These are phyloP conservation scores for Aphodius granarius DNA, from an alignment of 2,888 invertebrate species.

Conservation along the genomic window DNA sequence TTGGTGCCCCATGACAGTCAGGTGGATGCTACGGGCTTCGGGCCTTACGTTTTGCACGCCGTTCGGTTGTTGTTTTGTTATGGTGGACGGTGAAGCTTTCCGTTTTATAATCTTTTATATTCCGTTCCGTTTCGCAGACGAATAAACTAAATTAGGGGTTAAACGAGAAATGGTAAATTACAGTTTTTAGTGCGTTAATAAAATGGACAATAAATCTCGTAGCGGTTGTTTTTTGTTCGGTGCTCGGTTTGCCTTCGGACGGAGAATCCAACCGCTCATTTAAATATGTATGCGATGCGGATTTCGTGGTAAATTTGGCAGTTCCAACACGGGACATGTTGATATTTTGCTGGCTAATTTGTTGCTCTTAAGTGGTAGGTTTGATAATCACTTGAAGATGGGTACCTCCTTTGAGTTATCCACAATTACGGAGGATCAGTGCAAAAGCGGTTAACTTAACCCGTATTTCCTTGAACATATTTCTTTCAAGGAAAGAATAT, in stretches of 20 bases:
- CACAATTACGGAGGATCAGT: too few species aligned
- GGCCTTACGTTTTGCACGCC: constrained; percentile 12
- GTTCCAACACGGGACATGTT: neutral
- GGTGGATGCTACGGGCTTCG: constrained; percentile 22
- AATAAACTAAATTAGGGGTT: constrained; percentile 26
- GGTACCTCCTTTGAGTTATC: too few species aligned
- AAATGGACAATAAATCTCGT: constrained; percentile 22
- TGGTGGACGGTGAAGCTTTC: neutral
- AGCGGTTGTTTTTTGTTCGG: neutral
- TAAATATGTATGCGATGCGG: neutral
- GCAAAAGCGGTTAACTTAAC: too few species aligned
- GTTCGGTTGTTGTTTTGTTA: constrained; percentile 11
- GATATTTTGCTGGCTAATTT: neutral
- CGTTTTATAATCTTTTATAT: neutral
- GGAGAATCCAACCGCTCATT: neutral
- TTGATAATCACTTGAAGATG: too few species aligned
- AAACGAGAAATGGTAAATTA: constrained; percentile 24
- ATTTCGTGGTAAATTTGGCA: neutral
- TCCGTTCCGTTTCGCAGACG: constrained; percentile 15
- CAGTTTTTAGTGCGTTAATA: constrained; percentile 29
- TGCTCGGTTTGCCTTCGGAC: neutral
- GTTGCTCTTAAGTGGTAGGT: too few species aligned
- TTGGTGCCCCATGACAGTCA: constrained; percentile 14
- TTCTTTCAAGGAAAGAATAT: too few species aligned
- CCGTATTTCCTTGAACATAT: too few species aligned